phyloP scores from a whole-genome alignment of 2,797 vertebrate genomes.

The Sebastes itinus region DNA sequence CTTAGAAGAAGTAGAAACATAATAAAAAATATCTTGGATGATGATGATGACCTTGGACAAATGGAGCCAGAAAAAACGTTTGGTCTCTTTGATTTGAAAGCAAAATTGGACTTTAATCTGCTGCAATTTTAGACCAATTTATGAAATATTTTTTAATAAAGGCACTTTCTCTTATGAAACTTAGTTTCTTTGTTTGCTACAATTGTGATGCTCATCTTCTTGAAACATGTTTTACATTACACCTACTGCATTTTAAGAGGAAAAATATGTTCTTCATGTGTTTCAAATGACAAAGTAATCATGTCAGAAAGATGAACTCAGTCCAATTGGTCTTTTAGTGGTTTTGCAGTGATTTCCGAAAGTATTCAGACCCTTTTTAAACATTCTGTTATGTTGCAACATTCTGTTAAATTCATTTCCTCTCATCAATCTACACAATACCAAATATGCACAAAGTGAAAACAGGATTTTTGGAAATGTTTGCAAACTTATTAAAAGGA shows the following conservation, averaged over 20 bases:
- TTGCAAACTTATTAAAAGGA: background rate
- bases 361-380: background rate
- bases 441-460: background rate
- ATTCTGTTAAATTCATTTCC: background rate
- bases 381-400: background rate
- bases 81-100: background rate
- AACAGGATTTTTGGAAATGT: background rate
- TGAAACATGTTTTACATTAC: background rate
- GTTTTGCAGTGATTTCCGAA: background rate
- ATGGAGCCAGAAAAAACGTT: conserved; percentile 55
- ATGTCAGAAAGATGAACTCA: background rate
- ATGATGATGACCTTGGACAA: conserved; percentile 24
- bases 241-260: background rate
- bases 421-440: background rate
- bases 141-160: background rate
- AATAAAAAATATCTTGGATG: conserved; percentile 1
- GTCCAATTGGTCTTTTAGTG: background rate
- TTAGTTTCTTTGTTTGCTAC: background rate
- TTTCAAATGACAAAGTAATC: background rate
- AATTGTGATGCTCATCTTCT: background rate
- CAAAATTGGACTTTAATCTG: background rate
- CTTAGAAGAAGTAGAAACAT: background rate
- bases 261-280: background rate
- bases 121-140: background rate
- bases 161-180: background rate